Evolutionary conservation across 2,888 invertebrate species (phyloP), one percentile per base, ranked within the genome.

Genomic region (Macropis europaea): DNA sequence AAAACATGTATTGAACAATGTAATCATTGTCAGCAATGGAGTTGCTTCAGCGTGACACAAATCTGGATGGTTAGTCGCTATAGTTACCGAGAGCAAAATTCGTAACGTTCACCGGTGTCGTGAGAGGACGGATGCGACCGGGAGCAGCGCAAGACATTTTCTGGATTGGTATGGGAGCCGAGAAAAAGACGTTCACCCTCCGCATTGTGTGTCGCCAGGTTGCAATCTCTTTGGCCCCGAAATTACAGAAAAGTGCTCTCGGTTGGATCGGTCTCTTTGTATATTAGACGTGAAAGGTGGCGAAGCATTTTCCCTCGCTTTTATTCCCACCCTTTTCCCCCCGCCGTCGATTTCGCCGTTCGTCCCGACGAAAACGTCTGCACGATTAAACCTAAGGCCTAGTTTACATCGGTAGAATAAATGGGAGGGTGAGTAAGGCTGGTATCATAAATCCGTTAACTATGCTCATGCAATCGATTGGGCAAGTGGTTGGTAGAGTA

Each of bases 311-410:
- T 56, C 56, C 56, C 26, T 36, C 56, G 56, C 53, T 68, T 66
- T 67, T 68, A 60, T 54, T 47, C 60, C 53, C 52, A 19, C 30
- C 13, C 9, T 45, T 24, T 30, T 6, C 26, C 19, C 15, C 28
- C 6, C 36, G 7, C 17, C 42, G 63, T 60, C 57, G 73, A 64
- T 71, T 61, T 66, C 61, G 56, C 47, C 72, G 61, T 43, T 47
- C 57, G 50, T 40, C 61, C 40, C 54, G 42, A 47, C 57, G 71
- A 72, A 48, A 72, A 62, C 67, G 66, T 50, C 56, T 67, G 67
- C 67, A 53, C 67, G 74, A 74, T 74, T 73, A 74, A 74, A 73
- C 74, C 74, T 67, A n/a, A n/a, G n/a, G n/a, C n/a, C n/a, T n/a
- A n/a, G n/a, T n/a, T n/a, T n/a, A n/a, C n/a, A n/a, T n/a, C n/a